phyloP scores from a whole-genome alignment of 2,888 invertebrate species.

The Polyploca ridens region DNA sequence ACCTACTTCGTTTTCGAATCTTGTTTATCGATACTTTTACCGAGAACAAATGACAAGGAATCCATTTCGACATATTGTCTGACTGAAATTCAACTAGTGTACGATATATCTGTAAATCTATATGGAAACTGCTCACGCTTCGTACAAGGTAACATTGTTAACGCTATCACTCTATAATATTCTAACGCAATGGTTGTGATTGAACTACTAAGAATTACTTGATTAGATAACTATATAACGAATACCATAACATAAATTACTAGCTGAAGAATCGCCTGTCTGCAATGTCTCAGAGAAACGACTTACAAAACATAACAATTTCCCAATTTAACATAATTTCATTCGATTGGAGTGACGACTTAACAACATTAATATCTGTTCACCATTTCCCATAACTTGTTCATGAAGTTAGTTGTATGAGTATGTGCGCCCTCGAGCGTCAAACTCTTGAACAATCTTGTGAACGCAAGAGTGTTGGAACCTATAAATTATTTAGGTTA shows the following conservation, averaged over 20 bases:
- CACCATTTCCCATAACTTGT: conserved; percentile 38
- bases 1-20: too few species aligned
- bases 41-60: too few species aligned
- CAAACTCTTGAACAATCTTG: conserved; percentile 60
- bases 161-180: too few species aligned
- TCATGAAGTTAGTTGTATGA: conserved; percentile 29
- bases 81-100: too few species aligned
- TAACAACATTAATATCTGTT: conserved; percentile 39
- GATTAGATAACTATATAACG: neutral
- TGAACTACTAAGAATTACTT: neutral
- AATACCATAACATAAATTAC: neutral
- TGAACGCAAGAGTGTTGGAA: conserved; percentile 49
- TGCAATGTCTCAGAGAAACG: neutral
- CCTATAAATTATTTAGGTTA: conserved; percentile 64
- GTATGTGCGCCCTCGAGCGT: conserved; percentile 29
- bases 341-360: conserved; percentile 24
- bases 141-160: too few species aligned
- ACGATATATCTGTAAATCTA: too few species aligned
- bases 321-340: neutral
- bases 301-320: neutral
- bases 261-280: too few species aligned
- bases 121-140: too few species aligned
- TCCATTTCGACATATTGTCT: too few species aligned
- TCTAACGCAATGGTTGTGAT: too few species aligned
- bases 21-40: too few species aligned